phyloP scores from a whole-genome alignment of 2,113 vertebrate species.

The Delphinapterus leucas region DNA sequence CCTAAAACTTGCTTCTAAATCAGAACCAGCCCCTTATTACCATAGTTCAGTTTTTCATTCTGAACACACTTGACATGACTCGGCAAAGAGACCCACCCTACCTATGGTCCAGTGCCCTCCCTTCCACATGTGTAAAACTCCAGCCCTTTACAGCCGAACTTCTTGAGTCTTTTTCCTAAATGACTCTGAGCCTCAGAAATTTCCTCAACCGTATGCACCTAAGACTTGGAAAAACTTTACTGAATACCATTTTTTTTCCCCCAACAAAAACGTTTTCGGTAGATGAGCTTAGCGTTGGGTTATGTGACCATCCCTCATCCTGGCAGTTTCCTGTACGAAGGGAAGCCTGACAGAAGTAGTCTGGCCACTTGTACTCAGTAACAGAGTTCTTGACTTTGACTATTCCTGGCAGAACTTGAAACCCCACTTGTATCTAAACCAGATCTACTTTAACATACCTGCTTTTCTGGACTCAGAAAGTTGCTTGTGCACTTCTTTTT shows the following conservation, averaged over 20 bases:
- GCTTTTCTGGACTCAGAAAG: conserved; percentile 73
- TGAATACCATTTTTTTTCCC: background rate
- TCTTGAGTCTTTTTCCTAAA: background rate
- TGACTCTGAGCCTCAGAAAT: conserved; percentile 20
- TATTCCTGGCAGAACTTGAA: background rate
- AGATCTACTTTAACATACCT: conserved; percentile 69
- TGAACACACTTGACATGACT: background rate
- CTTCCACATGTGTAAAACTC: background rate
- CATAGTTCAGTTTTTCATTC: background rate
- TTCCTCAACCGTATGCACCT: background rate
- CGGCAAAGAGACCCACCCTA: background rate
- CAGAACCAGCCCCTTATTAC: background rate
- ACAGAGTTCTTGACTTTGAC: background rate
- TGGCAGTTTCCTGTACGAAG: background rate
- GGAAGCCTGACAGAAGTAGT: background rate
- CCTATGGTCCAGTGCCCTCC: background rate
- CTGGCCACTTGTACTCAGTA: background rate
- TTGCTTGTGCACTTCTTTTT: conserved; percentile 90
- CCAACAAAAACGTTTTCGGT: background rate
- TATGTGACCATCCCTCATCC: background rate
- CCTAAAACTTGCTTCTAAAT: background rate
- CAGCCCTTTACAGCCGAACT: background rate
- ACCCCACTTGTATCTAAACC: background rate
- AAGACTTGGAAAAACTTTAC: background rate
- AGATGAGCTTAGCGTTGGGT: background rate